phyloP scores from a whole-genome alignment of 2,888 invertebrate genomes.

The Schizotus pectinicornis region DNA sequence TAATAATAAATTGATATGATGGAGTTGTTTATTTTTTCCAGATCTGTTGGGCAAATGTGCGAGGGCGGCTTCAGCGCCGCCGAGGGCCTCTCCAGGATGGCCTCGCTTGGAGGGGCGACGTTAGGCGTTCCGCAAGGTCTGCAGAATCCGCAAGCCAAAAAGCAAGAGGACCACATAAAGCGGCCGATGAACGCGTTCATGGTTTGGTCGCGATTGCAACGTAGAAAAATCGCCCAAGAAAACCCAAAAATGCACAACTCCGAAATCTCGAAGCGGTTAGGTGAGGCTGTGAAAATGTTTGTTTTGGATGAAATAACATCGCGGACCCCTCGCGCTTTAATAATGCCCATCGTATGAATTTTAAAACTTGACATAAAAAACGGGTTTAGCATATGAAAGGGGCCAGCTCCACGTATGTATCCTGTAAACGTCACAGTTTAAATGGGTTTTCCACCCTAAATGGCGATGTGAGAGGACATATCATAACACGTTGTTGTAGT shows the following conservation, averaged over 20 bases:
- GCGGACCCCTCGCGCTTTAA: constrained; percentile 39
- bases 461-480: constrained; percentile 54
- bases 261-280: constrained; percentile 92
- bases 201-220: constrained; percentile 94
- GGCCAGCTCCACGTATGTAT: constrained; percentile 50
- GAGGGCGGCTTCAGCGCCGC: constrained; percentile 70
- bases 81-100: constrained; percentile 67
- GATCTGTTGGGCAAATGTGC: constrained; percentile 78
- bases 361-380: constrained; percentile 51
- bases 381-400: constrained; percentile 55
- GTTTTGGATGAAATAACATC: constrained; percentile 45
- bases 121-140: constrained; percentile 65
- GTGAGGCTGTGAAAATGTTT: constrained; percentile 62
- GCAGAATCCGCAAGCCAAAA: constrained; percentile 63
- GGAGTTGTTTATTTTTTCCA: constrained; percentile 52
- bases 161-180: constrained; percentile 89
- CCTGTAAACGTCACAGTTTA: constrained; percentile 58
- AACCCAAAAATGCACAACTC: constrained; percentile 99
- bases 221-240: constrained; percentile 95
- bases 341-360: constrained; percentile 50
- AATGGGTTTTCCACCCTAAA: constrained; percentile 58
- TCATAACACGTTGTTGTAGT: constrained; percentile 56
- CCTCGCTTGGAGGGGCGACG: constrained; percentile 62
- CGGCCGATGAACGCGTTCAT: constrained; percentile 99
- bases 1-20: no score